Percentiles rank a stretch among this genome's conserved stretches.
phyloP scores from a whole-genome alignment of 2,888 invertebrate species.

The Uloborus plumipes region DNA sequence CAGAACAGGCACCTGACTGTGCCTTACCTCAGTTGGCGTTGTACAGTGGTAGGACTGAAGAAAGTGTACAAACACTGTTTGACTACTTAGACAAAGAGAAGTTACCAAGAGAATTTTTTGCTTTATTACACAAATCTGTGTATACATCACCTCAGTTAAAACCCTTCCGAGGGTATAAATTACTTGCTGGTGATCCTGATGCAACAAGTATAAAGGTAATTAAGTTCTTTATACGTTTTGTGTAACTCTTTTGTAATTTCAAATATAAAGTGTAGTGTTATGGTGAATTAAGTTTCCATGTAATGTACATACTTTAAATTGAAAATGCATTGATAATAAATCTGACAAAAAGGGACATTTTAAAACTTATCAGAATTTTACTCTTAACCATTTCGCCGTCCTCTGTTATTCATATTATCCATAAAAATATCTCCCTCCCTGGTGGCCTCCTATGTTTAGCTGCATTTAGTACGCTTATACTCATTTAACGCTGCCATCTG shows the following conservation, averaged over 20 bases:
- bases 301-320: neutral
- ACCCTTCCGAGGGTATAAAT: slow-evolving; percentile 83
- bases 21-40: slow-evolving; percentile 80
- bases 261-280: too few species aligned
- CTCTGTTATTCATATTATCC: too few species aligned
- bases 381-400: too few species aligned
- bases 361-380: too few species aligned
- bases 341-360: too few species aligned
- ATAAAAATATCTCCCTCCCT: too few species aligned
- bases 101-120: slow-evolving; percentile 78
- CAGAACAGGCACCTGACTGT: slow-evolving; percentile 16
- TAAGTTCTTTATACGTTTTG: neutral
- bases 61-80: slow-evolving; percentile 80
- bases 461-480: too few species aligned
- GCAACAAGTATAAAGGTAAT: slow-evolving; percentile 57
- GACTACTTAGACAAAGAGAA: slow-evolving; percentile 72
- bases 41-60: slow-evolving; percentile 88
- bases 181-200: slow-evolving; percentile 76
- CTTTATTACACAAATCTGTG: slow-evolving; percentile 83
- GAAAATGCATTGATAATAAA: neutral
- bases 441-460: too few species aligned
- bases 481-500: too few species aligned
- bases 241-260: too few species aligned
- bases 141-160: slow-evolving; percentile 81
- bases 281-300: neutral